phyloP scores from a whole-genome alignment of 2,113 vertebrate species.

The Hystrix brachyura region DNA sequence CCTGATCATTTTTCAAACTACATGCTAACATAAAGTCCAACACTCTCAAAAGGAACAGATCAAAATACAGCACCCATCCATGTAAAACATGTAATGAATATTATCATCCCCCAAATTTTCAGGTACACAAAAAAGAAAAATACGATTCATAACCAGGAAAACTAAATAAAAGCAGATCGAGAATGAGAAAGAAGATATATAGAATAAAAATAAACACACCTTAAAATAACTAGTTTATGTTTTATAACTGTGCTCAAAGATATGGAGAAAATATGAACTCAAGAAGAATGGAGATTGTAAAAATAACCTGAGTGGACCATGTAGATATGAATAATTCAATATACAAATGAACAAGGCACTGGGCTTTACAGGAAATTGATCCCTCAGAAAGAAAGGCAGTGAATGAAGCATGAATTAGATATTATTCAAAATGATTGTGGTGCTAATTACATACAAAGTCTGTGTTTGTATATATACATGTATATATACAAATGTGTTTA shows the following conservation, averaged over 20 bases:
- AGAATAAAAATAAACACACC: not conserved
- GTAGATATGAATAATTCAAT: not conserved
- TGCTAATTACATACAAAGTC: not conserved
- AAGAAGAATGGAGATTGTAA: not conserved
- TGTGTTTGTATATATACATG: not conserved
- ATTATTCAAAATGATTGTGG: not conserved
- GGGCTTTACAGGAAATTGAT: not conserved
- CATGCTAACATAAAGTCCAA: not conserved
- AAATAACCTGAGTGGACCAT: not conserved
- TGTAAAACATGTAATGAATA: not conserved
- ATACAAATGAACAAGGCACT: not conserved
- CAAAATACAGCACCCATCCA: not conserved
- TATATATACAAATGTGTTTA: not conserved
- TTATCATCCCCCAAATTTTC: not conserved
- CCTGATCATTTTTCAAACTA: not conserved
- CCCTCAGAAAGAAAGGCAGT: not conserved
- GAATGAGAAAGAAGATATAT: not conserved
- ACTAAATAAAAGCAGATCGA: not conserved
- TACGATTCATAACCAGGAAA: not conserved
- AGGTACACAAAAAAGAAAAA: not conserved
- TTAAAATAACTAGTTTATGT: not conserved
- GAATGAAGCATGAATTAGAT: not conserved
- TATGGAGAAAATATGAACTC: not conserved
- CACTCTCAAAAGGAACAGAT: not conserved
- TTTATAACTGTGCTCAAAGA: not conserved